Base-by-base conservation (phyloP, 2,113 vertebrate species). In the Cheirogaleus medius region DNA sequence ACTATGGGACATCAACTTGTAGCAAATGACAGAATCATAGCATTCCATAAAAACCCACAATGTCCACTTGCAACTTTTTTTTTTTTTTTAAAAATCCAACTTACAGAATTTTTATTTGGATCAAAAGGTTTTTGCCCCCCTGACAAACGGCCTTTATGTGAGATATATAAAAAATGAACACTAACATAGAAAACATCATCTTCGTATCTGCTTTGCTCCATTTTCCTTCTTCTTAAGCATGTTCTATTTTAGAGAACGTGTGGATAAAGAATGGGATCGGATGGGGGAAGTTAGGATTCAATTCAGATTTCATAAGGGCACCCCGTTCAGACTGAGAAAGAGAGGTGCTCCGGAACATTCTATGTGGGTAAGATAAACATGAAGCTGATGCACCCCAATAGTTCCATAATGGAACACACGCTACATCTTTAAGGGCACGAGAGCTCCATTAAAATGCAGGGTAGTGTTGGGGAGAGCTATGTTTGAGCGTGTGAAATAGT, bases 51-150 rank as follows among this genome's bases (percentile, higher is more conserved):
- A 95, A 82, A 37, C 8, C n/a, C 56, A 77, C 89, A 76, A 27
- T 27, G 27, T 32, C 58, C 2, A 8, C 37, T 2, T 52, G 11
- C 44, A 27, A 74, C 64, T 82, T 54, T 94, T 76, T 80, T 54
- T 94, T 76, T 80, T 21, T 77, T 5, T 7, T 5, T 1, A 84
- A 52, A 86, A 93, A 52, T 63, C 15, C 68, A 87, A 91, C 44
- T 42, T 34, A 83, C 91, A 89, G 56, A 52, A 64, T 47, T 91
- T 89, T 94, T 80, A 77, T 66, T 66, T 88, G 82, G 44, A 80
- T 89, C 66, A 44, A 93, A 94, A 96, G 14, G 8, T 64, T 90
- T 89, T 80, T 91, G 39, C 3, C 9, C 14, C 82, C 25, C 29
- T 64, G 44, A 52, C 25, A 71, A 34, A 49, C 20, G 25, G 34